phyloP scores from a whole-genome alignment of 2,888 invertebrate genomes.

The Pachliopta kotzebuea region DNA sequence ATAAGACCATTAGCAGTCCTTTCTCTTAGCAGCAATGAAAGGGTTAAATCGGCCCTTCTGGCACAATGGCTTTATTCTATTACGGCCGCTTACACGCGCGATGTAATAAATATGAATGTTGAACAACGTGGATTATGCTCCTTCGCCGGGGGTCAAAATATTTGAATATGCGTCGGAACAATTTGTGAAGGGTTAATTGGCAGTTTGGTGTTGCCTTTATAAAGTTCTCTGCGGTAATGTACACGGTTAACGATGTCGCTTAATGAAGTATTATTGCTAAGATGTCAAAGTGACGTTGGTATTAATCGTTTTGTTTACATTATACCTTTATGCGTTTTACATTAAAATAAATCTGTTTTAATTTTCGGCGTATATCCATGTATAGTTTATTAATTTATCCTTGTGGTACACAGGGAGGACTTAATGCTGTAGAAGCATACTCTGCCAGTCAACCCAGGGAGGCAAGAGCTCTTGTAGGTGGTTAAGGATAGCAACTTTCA shows the following conservation, averaged over 20 bases:
- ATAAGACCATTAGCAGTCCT: conserved; percentile 79
- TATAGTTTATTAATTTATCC: no score
- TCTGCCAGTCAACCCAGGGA: no score
- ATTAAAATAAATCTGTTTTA: no score
- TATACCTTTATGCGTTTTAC: background rate
- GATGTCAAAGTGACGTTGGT: background rate
- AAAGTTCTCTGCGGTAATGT: conserved; percentile 43
- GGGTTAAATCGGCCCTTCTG: conserved; percentile 75
- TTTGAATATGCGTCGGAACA: conserved; percentile 74
- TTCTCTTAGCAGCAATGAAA: conserved; percentile 74
- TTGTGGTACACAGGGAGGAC: no score
- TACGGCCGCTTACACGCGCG: conserved; percentile 75
- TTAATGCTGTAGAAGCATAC: no score
- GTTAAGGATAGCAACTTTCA: no score
- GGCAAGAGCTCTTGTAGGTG: no score
- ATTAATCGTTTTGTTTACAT: background rate
- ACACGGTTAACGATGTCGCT: conserved; percentile 32
- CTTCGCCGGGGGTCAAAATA: conserved; percentile 78
- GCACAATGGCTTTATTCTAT: conserved; percentile 76
- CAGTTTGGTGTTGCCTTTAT: conserved; percentile 50
- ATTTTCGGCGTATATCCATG: no score
- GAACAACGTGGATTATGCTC: conserved; percentile 73
- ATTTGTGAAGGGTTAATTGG: conserved; percentile 77
- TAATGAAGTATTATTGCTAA: conserved; percentile 5
- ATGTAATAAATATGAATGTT: conserved; percentile 80